These are phyloP conservation scores for Corynorhinus townsendii DNA, from an alignment of 2,113 vertebrate genomes.

Conservation along the genomic window DNA sequence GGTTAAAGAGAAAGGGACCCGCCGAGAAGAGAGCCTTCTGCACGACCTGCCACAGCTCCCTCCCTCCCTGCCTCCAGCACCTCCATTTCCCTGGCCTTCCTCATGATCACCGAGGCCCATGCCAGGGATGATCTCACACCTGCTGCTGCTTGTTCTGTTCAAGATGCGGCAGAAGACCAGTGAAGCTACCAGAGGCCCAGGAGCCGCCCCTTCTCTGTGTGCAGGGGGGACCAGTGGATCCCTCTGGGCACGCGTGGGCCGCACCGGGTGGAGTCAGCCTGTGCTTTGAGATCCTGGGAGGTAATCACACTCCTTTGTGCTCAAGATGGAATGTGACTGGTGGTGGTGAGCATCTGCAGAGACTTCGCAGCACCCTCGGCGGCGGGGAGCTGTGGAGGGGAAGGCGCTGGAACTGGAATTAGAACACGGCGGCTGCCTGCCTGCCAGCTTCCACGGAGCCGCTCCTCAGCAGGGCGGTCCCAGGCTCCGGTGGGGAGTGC, in stretches of 20 bases:
- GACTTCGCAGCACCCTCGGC: conserved; percentile 52
- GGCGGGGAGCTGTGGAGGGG: conserved; percentile 58
- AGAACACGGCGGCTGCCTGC: conserved; percentile 69
- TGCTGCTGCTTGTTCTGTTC: neutral
- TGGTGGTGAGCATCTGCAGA: conserved; percentile 57
- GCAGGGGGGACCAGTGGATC: neutral
- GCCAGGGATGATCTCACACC: neutral
- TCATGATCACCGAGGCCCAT: neutral
- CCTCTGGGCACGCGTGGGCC: neutral
- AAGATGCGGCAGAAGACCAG: neutral
- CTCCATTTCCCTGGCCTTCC: neutral
- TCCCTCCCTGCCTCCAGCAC: accelerated
- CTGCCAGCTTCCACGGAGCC: conserved; percentile 47
- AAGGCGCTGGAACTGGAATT: conserved; percentile 71
- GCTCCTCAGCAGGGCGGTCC: conserved; percentile 60
- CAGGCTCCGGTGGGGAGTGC: neutral
- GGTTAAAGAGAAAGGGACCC: neutral
- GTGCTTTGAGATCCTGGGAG: neutral
- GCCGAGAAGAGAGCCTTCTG: neutral
- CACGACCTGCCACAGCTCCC: accelerated
- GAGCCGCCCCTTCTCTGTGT: neutral
- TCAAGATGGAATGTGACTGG: conserved; percentile 56
- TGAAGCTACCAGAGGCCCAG: neutral
- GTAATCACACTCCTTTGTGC: conserved; percentile 38
- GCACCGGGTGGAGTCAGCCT: neutral